Conservation (phyloP, 2,113 vertebrate species). For the Actinemys pallida region DNA sequence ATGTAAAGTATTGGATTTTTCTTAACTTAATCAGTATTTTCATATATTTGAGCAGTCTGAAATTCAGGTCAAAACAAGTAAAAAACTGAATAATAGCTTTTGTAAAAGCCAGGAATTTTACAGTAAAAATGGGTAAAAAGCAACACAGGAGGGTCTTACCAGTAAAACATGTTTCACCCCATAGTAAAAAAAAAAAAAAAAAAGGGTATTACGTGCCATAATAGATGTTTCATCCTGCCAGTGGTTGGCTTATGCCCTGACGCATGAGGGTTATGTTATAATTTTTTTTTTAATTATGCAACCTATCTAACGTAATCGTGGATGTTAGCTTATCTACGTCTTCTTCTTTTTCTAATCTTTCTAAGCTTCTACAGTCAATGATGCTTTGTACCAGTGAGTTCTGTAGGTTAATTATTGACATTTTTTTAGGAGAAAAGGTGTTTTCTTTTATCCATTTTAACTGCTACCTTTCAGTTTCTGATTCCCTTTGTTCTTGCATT, state of each 20-base stretch:
- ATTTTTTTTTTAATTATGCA: neutral
- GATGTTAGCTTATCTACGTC: neutral
- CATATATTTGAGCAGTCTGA: too few species aligned
- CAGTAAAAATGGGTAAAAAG: too few species aligned
- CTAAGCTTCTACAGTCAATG: neutral
- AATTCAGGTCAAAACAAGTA: too few species aligned
- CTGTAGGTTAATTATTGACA: neutral
- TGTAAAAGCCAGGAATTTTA: too few species aligned
- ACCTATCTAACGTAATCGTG: neutral
- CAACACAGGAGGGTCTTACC: too few species aligned
- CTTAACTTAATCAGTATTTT: too few species aligned
- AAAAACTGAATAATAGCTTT: too few species aligned
- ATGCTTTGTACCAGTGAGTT: neutral
- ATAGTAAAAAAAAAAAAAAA: neutral
- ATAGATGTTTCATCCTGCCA: neutral
- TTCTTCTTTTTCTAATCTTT: neutral
- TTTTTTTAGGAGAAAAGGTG: neutral
- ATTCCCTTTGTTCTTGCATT: neutral
- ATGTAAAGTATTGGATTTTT: too few species aligned
- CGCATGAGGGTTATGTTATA: neutral
- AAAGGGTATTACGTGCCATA: rapidly evolving
- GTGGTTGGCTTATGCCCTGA: neutral
- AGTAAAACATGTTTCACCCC: neutral
- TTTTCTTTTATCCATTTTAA: rapidly evolving
- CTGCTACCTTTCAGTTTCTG: neutral